Evolutionary conservation across 2,888 invertebrate genomes (phyloP), one percentile per base, ranked within the genome.

Genomic region (Melanostoma mellinum): DNA sequence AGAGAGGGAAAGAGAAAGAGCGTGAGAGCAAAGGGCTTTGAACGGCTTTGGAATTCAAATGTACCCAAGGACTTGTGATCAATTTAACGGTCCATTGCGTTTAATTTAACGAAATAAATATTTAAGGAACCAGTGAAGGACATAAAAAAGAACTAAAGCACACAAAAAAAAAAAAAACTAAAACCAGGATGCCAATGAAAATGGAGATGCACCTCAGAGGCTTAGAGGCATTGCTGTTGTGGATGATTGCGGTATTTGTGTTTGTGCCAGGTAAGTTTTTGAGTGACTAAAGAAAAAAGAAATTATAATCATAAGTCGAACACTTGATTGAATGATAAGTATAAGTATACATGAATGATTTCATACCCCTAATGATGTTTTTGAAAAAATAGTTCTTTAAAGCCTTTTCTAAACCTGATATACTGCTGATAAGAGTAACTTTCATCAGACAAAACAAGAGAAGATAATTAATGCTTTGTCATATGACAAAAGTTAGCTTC

Each of bases 231-330:
- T 32, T 82, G 10, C 65, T 58, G 8, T 69, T 82, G 30, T 82
- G 82, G 82, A 63, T 82, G 63, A 65, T 78, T 36, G 78, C 78
- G 10, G 53, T 82, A 35, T 63, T 82, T 40, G 35, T 78, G n/a
- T 65, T 82, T 44, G 78, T 82, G 32, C 82, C 82, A 52, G 82
- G 82, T 82, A 46, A 82, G 82, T 73, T 3, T 20, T 20, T 20
- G 20, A 20, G 20, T 20, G 20, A 20, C 20, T 20, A 20, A 20
- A 20, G 20, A 20, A 20, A 20, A 20, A 1, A 20, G 20, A 3
- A 33, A 3, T 35, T 42, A 0, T 38, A 44, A 10, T 48, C 20
- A 20, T 20, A 20, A 20, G 1, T 20, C 20, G 20, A 20, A 20
- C 20, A 20, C 20, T 20, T 1, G 20, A 20, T 20, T 20, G 20